phyloP scores from a whole-genome alignment of 35 echinoderm and acorn worm genomes.

The Eucidaris tribuloides region DNA sequence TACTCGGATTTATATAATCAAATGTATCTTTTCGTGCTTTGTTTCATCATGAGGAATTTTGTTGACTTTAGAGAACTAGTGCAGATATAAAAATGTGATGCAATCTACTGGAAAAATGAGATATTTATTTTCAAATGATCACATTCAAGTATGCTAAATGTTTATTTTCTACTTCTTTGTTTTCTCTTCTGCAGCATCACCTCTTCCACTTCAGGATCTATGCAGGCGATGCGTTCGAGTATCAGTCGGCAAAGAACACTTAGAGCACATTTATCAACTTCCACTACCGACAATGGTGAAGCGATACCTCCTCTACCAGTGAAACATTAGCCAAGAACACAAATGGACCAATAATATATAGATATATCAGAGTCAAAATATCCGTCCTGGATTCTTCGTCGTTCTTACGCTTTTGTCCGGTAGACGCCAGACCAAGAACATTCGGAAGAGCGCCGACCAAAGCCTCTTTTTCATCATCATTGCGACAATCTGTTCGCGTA shows the following conservation, averaged over 20 bases:
- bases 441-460: no score
- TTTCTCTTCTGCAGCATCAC: slow-evolving; percentile 74
- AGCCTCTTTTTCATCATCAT: no score
- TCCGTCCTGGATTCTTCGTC: slow-evolving; percentile 18
- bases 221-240: slow-evolving; percentile 84
- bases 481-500: no score
- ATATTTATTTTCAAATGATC: not conserved
- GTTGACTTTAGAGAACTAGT: no score
- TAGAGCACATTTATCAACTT: slow-evolving; percentile 90
- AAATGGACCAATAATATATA: not conserved
- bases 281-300: slow-evolving; percentile 94
- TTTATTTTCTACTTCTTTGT: slow-evolving; percentile 1
- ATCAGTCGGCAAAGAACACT: slow-evolving; percentile 79
- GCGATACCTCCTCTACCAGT: slow-evolving; percentile 93
- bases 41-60: no score
- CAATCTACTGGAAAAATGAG: not conserved
- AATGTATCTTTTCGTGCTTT: no score
- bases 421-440: no score
- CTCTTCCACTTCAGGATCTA: slow-evolving; percentile 92
- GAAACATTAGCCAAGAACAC: slow-evolving; percentile 25
- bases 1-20: no score
- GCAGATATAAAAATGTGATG: no score
- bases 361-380: not conserved
- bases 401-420: no score
- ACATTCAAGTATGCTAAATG: not conserved